Evolutionary conservation across 1,140 invertebrate genomes (phyloP).

Genomic region (Centruroides sculpturatus): DNA sequence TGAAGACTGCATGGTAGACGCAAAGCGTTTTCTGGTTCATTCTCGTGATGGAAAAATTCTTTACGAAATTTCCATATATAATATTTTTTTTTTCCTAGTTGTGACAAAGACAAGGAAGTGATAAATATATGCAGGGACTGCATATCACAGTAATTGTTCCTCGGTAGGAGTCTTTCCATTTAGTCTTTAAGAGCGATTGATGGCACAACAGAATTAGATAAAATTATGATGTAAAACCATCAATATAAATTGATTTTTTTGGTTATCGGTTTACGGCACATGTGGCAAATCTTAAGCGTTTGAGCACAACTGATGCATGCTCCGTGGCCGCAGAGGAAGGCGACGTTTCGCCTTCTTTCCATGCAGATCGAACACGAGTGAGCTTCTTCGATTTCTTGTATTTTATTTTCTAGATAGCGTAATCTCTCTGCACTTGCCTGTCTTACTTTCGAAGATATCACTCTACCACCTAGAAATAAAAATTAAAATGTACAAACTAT

Average conservation of each 20-base stretch:
- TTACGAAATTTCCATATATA: too few relatives aligned
- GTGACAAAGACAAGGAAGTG: too few relatives aligned
- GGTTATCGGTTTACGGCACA: slow-evolving; percentile 76
- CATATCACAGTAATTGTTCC: too few relatives aligned
- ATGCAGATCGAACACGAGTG: slow-evolving; percentile 49
- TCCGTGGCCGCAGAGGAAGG: slow-evolving; percentile 76
- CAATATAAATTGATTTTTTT: slow-evolving; percentile 66
- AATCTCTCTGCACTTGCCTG: slow-evolving; percentile 44
- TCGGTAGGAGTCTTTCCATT: too few relatives aligned
- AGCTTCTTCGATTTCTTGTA: slow-evolving; percentile 75
- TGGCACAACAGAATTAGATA: background rate
- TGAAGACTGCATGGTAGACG: too few relatives aligned
- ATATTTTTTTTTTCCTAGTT: too few relatives aligned
- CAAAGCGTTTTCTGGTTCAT: too few relatives aligned
- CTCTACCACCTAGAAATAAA: slow-evolving; percentile 14
- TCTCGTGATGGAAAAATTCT: too few relatives aligned
- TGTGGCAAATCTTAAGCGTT: slow-evolving; percentile 71
- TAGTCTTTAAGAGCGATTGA: too few relatives aligned
- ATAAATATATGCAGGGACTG: too few relatives aligned
- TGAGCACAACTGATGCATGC: slow-evolving; percentile 69
- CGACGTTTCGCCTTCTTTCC: slow-evolving; percentile 55
- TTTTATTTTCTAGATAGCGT: slow-evolving; percentile 62
- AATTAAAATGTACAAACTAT: background rate
- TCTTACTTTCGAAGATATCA: slow-evolving; percentile 34
- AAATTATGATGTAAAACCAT: slow-evolving; percentile 1